Conservation (phyloP, 2,797 vertebrate species). For the Sus cebifrons region DNA sequence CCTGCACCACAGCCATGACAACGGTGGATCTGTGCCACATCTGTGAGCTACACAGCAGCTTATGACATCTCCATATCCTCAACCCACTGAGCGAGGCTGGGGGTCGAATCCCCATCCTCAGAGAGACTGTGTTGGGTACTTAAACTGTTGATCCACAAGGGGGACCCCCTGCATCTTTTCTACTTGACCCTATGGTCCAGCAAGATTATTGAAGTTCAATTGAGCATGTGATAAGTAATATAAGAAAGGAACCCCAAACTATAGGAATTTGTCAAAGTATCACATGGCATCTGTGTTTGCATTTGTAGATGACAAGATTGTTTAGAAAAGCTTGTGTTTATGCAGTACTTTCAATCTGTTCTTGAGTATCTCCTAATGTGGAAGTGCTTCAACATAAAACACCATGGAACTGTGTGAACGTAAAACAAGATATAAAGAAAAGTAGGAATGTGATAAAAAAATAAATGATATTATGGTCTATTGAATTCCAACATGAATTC, state of each 20-base stretch:
- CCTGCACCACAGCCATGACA: no score
- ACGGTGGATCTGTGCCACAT: no score
- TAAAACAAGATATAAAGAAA: background rate
- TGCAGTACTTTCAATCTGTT: accelerated
- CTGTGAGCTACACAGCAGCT: no score
- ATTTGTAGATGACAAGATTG: no score
- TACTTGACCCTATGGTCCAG: background rate
- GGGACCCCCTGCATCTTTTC: no score
- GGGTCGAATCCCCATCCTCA: no score
- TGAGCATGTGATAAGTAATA: background rate
- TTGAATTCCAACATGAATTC: background rate
- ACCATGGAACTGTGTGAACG: background rate
- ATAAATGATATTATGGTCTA: background rate
- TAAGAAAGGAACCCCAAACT: background rate
- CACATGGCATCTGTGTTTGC: accelerated
- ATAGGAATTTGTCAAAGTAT: accelerated
- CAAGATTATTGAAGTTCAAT: background rate
- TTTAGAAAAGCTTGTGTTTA: background rate
- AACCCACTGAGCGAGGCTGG: no score
- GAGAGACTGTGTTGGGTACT: no score
- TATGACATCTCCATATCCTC: no score
- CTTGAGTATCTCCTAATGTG: background rate
- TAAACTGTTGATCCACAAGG: no score
- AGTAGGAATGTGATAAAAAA: background rate
- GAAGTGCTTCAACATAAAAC: background rate